Percentiles rank a stretch among this genome's conserved stretches.
Conservation (phyloP, 2,888 invertebrate species). For the Altica lythri region DNA sequence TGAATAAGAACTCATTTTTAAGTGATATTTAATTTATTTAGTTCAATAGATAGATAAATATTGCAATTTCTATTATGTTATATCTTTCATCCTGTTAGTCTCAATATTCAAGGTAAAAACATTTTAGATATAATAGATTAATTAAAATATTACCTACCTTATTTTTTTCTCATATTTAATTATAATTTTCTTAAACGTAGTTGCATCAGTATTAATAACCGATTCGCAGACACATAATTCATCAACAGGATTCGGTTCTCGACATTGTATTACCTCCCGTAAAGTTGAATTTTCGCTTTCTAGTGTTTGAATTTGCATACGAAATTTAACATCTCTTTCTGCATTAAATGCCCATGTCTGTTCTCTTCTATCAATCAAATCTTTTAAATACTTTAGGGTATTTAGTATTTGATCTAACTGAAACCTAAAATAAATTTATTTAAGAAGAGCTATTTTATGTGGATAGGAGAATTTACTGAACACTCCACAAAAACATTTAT, state of each 20-base stretch:
- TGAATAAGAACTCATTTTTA: no score
- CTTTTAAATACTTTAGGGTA: conserved; percentile 46
- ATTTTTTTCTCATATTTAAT: conserved; percentile 46
- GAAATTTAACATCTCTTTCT: conserved; percentile 41
- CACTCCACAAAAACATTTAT: no score
- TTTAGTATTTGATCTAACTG: conserved; percentile 44
- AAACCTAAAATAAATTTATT: conserved; percentile 35
- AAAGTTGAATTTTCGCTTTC: conserved; percentile 42
- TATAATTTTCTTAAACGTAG: conserved; percentile 46
- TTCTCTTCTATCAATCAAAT: conserved; percentile 44
- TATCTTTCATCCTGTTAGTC: no score
- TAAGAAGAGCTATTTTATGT: not conserved
- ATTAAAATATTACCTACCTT: conserved; percentile 34
- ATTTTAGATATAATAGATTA: no score
- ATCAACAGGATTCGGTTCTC: conserved; percentile 2
- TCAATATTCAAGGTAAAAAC: no score
- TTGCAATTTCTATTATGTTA: no score
- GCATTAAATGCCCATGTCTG: conserved; percentile 42
- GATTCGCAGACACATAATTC: not conserved
- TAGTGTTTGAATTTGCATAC: conserved; percentile 38
- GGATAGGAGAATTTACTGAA: no score
- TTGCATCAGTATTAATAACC: conserved; percentile 7
- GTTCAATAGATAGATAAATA: no score
- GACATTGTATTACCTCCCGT: conserved; percentile 30
- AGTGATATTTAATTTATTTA: no score